Base-by-base conservation (phyloP, 2,113 vertebrate genomes). In the Alaudala cheleensis region DNA sequence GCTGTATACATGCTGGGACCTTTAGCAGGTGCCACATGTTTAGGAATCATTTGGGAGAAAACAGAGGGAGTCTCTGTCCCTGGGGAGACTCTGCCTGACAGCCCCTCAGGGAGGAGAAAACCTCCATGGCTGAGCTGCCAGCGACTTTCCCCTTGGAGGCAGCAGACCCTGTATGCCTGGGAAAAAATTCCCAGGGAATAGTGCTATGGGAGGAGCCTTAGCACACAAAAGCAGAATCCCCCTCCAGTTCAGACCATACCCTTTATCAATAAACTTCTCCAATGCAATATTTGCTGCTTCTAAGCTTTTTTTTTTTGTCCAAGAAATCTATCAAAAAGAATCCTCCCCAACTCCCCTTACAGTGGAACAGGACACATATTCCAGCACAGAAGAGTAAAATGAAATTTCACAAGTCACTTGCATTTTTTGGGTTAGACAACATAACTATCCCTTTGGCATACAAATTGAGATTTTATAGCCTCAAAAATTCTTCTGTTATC, bases 351-450 rank as follows among this genome's bases (percentile, higher is more conserved):
- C 11, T 53, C 47, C 7, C 22, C 14, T 26, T 39, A 22, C 28
- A 39, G 57, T 0, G 0, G 18, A 40, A 33, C 0, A 1, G 14
- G 39, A 22, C 44, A 39, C 6, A 4, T 65, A 25, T 65, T 58
- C 21, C 15, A 42, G 13, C 20, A 44, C 21, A 61, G 26, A 51
- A 33, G 8, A 90, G 5, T 26, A 44, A 77, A 81, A 72, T 3
- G 7, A 62, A 58, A 34, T 62, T 81, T 90, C 62, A 25, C 26
- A 34, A 51, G 60, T 39, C 1, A 2, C 11, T 28, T 42, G 5
- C 11, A 5, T 33, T 74, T 50, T 40, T 71, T 49, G 53, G 6
- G 29, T 84, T 83, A 84, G 42, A 70, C 16, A 71, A 25, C 29
- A 18, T 39, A 49, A 40, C 11, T 53, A 34, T 15, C 12, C 1